Percentiles rank a stretch among this genome's conserved stretches.
Evolutionary conservation across 35 echinoderm and acorn worm genomes (phyloP).

Genomic region (Anneissia japonica): DNA sequence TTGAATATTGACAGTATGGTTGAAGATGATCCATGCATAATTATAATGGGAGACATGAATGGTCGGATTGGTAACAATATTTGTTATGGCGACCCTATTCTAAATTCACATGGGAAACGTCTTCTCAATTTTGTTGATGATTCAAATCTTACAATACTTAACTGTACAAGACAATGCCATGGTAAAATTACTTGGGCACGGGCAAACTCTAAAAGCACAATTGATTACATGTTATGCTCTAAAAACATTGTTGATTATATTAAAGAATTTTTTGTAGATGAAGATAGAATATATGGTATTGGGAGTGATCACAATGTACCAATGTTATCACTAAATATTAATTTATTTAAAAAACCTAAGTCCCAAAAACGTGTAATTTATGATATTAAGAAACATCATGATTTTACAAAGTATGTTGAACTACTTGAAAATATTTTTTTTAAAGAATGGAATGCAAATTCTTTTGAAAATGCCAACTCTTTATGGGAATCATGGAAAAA

Average conservation of each 20-base stretch:
- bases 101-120: background rate
- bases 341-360: too few species aligned
- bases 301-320: too few species aligned
- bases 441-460: too few species aligned
- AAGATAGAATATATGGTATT: too few species aligned
- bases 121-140: background rate
- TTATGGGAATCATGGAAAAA: too few species aligned
- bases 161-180: background rate
- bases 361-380: too few species aligned
- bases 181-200: constrained; percentile 11
- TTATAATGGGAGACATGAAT: constrained; percentile 20
- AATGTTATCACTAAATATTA: too few species aligned
- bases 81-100: background rate
- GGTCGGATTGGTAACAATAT: constrained; percentile 1
- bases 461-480: too few species aligned
- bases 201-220: background rate
- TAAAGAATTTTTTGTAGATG: background rate
- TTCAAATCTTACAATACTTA: background rate
- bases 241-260: background rate
- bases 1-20: background rate
- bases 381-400: too few species aligned
- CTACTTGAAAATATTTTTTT: too few species aligned
- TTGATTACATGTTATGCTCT: constrained; percentile 13
- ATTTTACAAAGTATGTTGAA: too few species aligned
- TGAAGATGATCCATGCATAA: background rate